Conservation (phyloP, 2,797 vertebrate genomes). For the Ceryle rudis region DNA sequence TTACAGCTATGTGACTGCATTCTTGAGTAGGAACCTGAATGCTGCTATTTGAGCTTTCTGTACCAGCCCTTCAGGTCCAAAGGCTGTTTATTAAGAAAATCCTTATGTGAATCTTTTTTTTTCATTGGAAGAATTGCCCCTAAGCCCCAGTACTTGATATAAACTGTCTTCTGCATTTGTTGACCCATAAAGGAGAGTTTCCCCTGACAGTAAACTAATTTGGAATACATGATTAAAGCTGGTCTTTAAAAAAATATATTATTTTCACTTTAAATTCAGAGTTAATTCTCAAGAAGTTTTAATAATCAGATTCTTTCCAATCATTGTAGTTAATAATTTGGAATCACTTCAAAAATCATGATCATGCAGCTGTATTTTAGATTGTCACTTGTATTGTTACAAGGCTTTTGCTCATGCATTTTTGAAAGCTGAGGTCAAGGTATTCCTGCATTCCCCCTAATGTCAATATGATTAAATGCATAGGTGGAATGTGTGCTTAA, state of each 20-base stretch:
- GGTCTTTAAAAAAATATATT: too few relatives aligned
- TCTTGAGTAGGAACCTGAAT: background rate
- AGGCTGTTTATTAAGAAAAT: background rate
- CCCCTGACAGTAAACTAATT: background rate
- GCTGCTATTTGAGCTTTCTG: background rate
- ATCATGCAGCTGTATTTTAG: background rate
- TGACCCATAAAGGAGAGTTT: background rate
- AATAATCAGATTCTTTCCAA: background rate
- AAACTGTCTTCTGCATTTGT: background rate
- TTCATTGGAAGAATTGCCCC: background rate
- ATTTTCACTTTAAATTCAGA: background rate
- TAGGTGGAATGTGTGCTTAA: background rate
- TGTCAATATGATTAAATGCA: background rate
- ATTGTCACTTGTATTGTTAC: accelerated
- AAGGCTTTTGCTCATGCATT: background rate
- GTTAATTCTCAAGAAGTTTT: background rate
- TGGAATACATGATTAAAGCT: background rate
- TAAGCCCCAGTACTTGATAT: background rate
- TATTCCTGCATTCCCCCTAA: background rate
- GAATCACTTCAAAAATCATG: background rate
- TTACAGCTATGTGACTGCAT: background rate
- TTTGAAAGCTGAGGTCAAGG: background rate
- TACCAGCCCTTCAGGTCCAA: background rate
- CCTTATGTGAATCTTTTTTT: background rate
- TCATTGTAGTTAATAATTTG: background rate